A percentile compares a stretch with the other conserved stretches of the same genome.
phyloP scores from a whole-genome alignment of 2,888 invertebrate genomes.

The Anoplius nigerrimus region DNA sequence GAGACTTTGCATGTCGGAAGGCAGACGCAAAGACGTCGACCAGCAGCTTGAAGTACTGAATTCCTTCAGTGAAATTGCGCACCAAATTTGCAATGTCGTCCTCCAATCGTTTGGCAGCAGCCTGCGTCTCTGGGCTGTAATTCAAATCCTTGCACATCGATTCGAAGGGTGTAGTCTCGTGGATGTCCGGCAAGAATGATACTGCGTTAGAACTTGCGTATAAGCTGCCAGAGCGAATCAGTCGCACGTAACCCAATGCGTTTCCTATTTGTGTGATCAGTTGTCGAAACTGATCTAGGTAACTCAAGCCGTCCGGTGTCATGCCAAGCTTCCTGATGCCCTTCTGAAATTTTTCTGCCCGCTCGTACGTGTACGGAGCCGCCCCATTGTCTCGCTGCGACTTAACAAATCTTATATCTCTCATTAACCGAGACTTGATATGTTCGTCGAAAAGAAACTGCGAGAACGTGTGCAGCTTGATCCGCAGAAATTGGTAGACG shows the following conservation, averaged over 20 bases:
- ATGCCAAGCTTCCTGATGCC: constrained; percentile 92
- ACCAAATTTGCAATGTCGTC: constrained; percentile 86
- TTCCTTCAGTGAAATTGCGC: constrained; percentile 90
- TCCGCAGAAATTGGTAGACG: constrained; percentile 94
- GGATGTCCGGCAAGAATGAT: constrained; percentile 90
- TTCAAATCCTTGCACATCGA: constrained; percentile 79
- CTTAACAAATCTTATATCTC: constrained; percentile 87
- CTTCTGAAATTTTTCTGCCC: constrained; percentile 95
- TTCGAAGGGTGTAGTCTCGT: constrained; percentile 80
- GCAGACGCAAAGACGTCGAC: constrained; percentile 95
- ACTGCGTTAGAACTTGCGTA: constrained; percentile 95
- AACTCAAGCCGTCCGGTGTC: constrained; percentile 88
- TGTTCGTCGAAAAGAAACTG: constrained; percentile 99
- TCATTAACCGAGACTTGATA: constrained; percentile 94
- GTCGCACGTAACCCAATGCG: constrained; percentile 95
- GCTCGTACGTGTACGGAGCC: constrained; percentile 88
- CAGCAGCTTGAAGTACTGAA: constrained; percentile 92
- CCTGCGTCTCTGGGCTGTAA: constrained; percentile 79
- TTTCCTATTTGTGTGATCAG: constrained; percentile 96
- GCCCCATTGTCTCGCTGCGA: constrained; percentile 81
- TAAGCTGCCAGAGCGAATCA: constrained; percentile 94
- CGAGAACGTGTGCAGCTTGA: constrained; percentile 95
- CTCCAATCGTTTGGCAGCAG: constrained; percentile 85
- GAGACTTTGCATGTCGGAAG: constrained; percentile 89
- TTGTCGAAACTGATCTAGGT: constrained; percentile 94